Conservation (phyloP, 1,140 invertebrate species). For the Neuroterus valhalla region DNA sequence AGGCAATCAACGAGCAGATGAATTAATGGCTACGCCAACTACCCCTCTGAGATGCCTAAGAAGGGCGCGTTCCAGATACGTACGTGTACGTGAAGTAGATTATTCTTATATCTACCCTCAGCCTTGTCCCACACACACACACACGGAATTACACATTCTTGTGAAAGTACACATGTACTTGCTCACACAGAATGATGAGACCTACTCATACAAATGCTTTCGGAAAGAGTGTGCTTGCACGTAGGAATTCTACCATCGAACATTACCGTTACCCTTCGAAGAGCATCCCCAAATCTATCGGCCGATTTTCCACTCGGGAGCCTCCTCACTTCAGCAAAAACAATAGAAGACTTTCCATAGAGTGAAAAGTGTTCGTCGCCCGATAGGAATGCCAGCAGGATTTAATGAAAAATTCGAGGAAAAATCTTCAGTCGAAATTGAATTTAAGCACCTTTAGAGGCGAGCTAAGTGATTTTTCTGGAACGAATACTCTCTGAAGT, state of each 20-base stretch:
- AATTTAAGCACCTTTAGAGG: constrained; percentile 21
- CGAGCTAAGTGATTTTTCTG: background rate
- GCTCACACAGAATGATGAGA: constrained; percentile 16
- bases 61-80: constrained; percentile 44
- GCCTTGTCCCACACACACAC: constrained; percentile 28
- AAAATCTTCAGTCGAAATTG: constrained; percentile 26
- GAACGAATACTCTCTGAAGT: background rate
- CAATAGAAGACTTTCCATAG: constrained; percentile 38
- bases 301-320: constrained; percentile 52
- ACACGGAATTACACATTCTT: background rate
- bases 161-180: constrained; percentile 16
- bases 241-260: constrained; percentile 28
- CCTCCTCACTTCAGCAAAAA: constrained; percentile 43
- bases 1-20: constrained; percentile 69
- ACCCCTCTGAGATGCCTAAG: constrained; percentile 61
- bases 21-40: constrained; percentile 70
- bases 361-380: background rate
- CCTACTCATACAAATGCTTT: background rate
- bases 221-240: too few relatives aligned
- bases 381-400: constrained; percentile 1
- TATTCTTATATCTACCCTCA: constrained; percentile 57
- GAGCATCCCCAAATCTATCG: constrained; percentile 52
- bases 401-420: constrained; percentile 28
- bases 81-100: constrained; percentile 45
- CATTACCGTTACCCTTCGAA: constrained; percentile 38